Base-by-base conservation (phyloP, 2,113 vertebrate species). In the Aspidoscelis tigris region DNA sequence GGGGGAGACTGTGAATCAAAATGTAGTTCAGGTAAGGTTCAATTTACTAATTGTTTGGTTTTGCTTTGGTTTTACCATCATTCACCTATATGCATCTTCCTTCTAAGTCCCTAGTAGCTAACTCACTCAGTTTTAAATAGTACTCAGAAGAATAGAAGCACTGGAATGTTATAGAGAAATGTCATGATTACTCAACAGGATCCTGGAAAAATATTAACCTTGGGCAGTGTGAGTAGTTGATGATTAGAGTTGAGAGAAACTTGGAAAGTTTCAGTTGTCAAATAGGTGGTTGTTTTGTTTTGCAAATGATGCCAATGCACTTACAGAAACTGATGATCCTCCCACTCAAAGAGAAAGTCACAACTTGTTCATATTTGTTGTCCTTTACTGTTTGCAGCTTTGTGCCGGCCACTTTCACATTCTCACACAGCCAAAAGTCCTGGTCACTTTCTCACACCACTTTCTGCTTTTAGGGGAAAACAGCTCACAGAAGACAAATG, bases 201-300 rank as follows among this genome's bases (percentile, higher is more conserved):
- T 73, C 69, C 82, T 92, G 82, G 94, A 84, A 72, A 94, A 90
- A 94, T 70, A 94, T 92, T 93, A 93, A 93, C 91, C 89, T 50
- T 58, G 78, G 50, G 65, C 2, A 18, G 83, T 84, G 87, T 91
- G 2, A 70, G 89, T 83, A 88, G 88, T 86, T 85, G 88, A 86
- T 33, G 69, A 81, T 81, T 86, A 81, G 72, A 66, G 39, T 20
- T 3, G 43, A 82, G 68, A 53, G 80, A 87, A 86, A 75, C 68
- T 72, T 53, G 16, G 66, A 64, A 70, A 82, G 78, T 86, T 86
- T 81, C 84, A 44, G 71, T 69, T 69, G 78, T 58, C 78, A 69
- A n/a, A 68, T 76, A 80, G 79, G 73, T 3, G 65, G 79, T n/a
- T 43, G 84, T 82, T 82, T 78, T 65, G 76, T 14, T 83, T 87